phyloP scores from a whole-genome alignment of 2,797 vertebrate species.

The Smutsia temminckii region DNA sequence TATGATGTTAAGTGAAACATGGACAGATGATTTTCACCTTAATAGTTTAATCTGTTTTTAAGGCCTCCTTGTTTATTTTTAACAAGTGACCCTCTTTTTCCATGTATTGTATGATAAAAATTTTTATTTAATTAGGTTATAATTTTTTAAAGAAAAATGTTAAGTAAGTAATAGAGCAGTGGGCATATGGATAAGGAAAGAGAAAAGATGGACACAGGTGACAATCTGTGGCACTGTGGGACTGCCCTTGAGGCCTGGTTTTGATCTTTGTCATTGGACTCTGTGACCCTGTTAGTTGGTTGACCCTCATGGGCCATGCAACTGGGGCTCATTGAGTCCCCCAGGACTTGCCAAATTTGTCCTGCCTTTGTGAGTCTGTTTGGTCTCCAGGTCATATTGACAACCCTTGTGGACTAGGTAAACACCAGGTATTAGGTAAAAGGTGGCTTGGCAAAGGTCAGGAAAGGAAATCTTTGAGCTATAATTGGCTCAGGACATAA shows the following conservation, averaged over 20 bases:
- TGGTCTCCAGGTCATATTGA: not conserved
- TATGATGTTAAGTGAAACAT: not conserved
- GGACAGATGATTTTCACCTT: not conserved
- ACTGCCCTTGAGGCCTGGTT: not conserved
- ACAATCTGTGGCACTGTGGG: not conserved
- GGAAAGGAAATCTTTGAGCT: not conserved
- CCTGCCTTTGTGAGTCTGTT: not conserved
- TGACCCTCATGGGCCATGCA: not conserved
- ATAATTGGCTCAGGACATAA: not conserved
- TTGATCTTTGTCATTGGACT: not conserved
- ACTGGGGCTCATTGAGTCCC: not conserved
- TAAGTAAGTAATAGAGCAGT: not conserved
- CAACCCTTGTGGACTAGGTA: not conserved
- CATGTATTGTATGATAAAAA: not conserved
- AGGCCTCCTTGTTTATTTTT: not conserved
- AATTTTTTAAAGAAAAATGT: not conserved
- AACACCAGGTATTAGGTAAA: constrained; percentile 50
- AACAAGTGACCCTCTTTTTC: not conserved
- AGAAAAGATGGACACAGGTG: rapidly evolving
- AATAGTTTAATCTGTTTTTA: not conserved
- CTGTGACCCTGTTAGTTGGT: not conserved
- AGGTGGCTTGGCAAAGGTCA: constrained; percentile 51
- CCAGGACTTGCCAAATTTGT: not conserved
- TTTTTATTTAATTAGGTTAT: constrained; percentile 11
- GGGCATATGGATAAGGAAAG: not conserved